Conservation (phyloP, 2,113 vertebrate species). For the Kobus ellipsiprymnus region DNA sequence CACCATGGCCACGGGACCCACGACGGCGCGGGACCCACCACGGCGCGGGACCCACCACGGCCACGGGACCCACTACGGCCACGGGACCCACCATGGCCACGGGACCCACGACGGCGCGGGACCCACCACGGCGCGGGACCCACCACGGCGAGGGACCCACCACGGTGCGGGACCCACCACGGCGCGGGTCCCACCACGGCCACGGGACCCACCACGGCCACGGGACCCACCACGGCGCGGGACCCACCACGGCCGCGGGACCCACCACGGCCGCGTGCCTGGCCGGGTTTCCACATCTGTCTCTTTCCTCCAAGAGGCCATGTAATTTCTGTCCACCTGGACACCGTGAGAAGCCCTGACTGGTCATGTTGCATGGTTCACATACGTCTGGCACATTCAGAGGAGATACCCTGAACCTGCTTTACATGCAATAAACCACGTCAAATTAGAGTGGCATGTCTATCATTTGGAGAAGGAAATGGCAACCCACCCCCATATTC, state of each 20-base stretch:
- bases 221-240: too few species aligned
- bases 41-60: too few species aligned
- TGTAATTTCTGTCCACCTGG: too few species aligned
- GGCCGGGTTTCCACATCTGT: rapidly evolving
- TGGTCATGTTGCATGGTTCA: rapidly evolving
- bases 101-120: too few species aligned
- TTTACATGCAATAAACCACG: neutral
- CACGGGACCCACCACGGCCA: too few species aligned
- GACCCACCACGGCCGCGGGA: too few species aligned
- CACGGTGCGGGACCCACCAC: too few species aligned
- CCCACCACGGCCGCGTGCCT: rapidly evolving
- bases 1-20: rapidly evolving
- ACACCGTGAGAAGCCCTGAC: rapidly evolving
- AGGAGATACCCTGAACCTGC: neutral
- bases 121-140: rapidly evolving
- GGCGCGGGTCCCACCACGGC: too few species aligned
- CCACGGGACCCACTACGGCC: too few species aligned
- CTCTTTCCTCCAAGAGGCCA: neutral
- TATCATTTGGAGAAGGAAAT: neutral
- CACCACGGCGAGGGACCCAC: too few species aligned
- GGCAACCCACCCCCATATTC: neutral
- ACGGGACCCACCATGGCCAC: too few species aligned
- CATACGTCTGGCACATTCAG: rapidly evolving
- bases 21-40: too few species aligned
- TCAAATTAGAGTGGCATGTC: neutral